phyloP scores from a whole-genome alignment of 2,113 vertebrate species.

The Prunella fulvescens region DNA sequence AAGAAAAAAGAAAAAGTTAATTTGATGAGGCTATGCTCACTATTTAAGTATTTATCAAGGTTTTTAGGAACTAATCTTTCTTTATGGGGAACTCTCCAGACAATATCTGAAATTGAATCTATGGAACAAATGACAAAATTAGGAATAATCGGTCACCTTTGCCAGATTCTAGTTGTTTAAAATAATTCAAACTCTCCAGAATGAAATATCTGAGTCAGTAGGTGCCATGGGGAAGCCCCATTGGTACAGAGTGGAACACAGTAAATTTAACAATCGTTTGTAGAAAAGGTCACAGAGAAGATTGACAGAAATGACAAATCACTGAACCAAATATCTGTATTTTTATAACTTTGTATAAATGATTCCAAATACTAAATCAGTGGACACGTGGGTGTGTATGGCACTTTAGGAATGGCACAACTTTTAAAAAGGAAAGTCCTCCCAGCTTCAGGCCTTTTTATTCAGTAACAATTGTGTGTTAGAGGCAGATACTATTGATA shows the following conservation, averaged over 20 bases:
- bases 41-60: background rate
- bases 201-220: background rate
- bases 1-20: background rate
- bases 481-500: background rate
- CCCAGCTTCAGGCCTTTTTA: background rate
- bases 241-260: background rate
- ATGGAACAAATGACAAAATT: background rate
- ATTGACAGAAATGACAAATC: background rate
- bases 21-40: background rate
- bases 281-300: background rate
- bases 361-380: background rate
- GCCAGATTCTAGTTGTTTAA: background rate
- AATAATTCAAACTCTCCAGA: background rate
- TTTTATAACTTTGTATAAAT: background rate
- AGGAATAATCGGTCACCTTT: background rate
- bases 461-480: background rate
- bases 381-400: too few relatives aligned
- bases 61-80: background rate
- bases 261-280: background rate
- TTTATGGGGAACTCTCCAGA: background rate
- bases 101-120: background rate
- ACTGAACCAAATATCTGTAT: background rate
- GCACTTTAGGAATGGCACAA: background rate
- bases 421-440: background rate
- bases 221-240: background rate